Evolutionary conservation across 2,888 invertebrate species (phyloP), one percentile per base, ranked within the genome.

Genomic region (Orchestes rusci): DNA sequence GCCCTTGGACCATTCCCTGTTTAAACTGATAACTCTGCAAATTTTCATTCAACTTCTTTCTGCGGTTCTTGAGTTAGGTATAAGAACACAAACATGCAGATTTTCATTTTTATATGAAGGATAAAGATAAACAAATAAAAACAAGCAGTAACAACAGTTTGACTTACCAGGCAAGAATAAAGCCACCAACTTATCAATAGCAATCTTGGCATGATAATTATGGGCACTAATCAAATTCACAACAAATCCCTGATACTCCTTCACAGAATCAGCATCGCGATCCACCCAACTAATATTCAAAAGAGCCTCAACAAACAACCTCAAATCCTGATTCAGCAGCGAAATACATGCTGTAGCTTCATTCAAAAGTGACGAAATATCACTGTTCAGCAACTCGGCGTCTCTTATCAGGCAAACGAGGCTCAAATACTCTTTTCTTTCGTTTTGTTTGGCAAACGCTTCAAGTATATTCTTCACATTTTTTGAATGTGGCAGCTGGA

Each of bases 161-260:
- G n/a, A 56, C 59, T 63, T 66, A 77, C 77, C 68, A 55, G 77
- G 74, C 58, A 74, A 66, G 67, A 84, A 83, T 33, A 73, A 67
- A 20, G 64, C 58, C n/a, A 84, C 70, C 39, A 84, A 64, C 58
- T 74, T 76, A 35, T 73, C 70, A 31, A 84, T 70, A 7, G 78
- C 76, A 54, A 73, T 70, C 52, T 74, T 74, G 3, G 78, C 72
- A 62, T 83, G 80, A 59, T 75, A 74, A 52, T 75, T 77, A 54
- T 84, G 82, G 2, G 81, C 79, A 32, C 81, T 77, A 41, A 84
- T 69, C 36, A 85, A 68, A 65, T 82, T 80, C 23, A 80, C 67
- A 20, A 83, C 62, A 58, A 85, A 80, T 32, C 74, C 72, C 58
- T 77, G 74, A 61, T 78, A 85, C 20, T 73, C 73, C 20, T 67